These are phyloP conservation scores for Merluccius polli DNA, from an alignment of 2,797 vertebrate species.

Conservation along the genomic window DNA sequence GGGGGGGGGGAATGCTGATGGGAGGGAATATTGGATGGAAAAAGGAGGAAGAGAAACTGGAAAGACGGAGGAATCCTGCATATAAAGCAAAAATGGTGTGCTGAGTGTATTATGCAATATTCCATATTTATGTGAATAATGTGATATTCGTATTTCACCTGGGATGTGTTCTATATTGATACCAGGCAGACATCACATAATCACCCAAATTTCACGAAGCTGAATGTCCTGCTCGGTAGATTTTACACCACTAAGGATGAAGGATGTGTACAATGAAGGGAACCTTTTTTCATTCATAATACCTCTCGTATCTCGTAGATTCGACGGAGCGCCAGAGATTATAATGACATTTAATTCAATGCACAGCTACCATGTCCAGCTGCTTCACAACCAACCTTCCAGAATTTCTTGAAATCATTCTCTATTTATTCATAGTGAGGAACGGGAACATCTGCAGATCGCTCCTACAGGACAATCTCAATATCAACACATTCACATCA, in stretches of 20 bases:
- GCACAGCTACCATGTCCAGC: neutral
- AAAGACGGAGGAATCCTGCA: neutral
- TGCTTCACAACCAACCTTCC: too few relatives aligned
- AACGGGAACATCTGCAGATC: neutral
- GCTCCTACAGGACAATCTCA: too few relatives aligned
- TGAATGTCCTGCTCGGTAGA: neutral
- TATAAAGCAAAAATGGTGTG: neutral
- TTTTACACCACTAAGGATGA: neutral
- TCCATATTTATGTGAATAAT: neutral
- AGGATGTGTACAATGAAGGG: neutral
- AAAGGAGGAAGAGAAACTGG: neutral
- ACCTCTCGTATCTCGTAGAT: too few relatives aligned
- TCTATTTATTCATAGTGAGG: neutral
- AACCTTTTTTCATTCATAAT: neutral
- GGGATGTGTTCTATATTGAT: neutral
- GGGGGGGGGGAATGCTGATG: neutral
- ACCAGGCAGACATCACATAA: neutral
- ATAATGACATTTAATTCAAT: neutral
- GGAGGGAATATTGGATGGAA: too few relatives aligned
- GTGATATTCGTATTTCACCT: neutral
- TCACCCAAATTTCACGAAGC: neutral
- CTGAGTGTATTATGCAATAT: neutral
- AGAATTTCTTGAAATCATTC: neutral
- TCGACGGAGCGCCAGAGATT: neutral
- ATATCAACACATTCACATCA: neutral